A percentile compares a stretch with the other conserved stretches of the same genome.
Conservation (phyloP, 2,888 invertebrate species). For the Lottia scabra region DNA sequence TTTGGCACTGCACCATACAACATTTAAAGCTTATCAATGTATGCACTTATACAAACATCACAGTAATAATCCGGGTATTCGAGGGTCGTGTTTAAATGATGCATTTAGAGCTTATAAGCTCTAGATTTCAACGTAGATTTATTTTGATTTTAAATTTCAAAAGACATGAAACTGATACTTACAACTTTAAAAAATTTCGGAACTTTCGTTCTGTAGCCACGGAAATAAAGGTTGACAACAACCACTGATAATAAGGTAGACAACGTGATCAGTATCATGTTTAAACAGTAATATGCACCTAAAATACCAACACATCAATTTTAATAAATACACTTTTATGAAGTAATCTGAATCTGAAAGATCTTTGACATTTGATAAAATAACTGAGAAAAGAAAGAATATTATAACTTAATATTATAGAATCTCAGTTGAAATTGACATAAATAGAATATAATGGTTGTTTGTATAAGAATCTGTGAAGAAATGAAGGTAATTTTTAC, state of each 20-base stretch:
- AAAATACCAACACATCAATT: conserved; percentile 29
- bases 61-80: no score
- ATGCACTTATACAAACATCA: no score
- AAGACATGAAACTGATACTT: conserved; percentile 7
- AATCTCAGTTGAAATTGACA: no score
- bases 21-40: no score
- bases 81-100: no score
- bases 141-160: not conserved
- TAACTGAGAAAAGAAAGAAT: no score
- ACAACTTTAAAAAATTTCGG: conserved; percentile 62
- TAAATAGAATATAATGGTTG: no score
- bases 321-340: not conserved
- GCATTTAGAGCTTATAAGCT: not conserved
- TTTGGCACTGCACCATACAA: no score
- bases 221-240: conserved; percentile 68
- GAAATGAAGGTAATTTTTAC: conserved; percentile 38
- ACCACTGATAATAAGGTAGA: conserved; percentile 68
- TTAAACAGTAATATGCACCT: conserved; percentile 69
- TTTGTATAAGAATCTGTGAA: not conserved
- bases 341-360: not conserved
- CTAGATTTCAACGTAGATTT: not conserved
- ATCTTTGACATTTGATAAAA: no score
- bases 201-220: conserved; percentile 61
- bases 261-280: conserved; percentile 69
- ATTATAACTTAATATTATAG: no score